A percentile compares a stretch with the other conserved stretches of the same genome.
Evolutionary conservation across 2,888 invertebrate species (phyloP).

Genomic region (Tetropium fuscum): DNA sequence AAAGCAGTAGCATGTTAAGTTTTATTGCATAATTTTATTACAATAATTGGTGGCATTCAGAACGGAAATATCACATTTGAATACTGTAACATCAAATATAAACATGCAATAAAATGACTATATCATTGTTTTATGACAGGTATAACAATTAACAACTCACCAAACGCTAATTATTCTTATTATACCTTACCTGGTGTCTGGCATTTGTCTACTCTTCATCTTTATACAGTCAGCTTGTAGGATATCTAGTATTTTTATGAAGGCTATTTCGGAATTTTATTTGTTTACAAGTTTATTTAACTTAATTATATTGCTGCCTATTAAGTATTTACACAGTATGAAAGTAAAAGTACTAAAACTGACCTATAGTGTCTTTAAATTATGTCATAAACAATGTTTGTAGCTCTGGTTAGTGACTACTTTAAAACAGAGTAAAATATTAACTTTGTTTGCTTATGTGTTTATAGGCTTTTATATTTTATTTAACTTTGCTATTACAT

Average conservation of each 20-base stretch:
- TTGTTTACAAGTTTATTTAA: slow-evolving; percentile 64
- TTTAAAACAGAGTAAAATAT: slow-evolving; percentile 63
- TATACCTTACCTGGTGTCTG: slow-evolving; percentile 50
- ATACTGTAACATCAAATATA: slow-evolving; percentile 51
- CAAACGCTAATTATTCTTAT: slow-evolving; percentile 59
- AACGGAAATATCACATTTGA: slow-evolving; percentile 51
- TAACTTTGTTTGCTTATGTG: slow-evolving; percentile 58
- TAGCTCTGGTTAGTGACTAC: slow-evolving; percentile 62
- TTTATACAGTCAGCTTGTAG: slow-evolving; percentile 42
- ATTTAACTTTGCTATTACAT: slow-evolving; percentile 52
- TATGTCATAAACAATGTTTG: slow-evolving; percentile 64
- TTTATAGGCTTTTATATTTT: slow-evolving; percentile 55
- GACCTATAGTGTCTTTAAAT: slow-evolving; percentile 61
- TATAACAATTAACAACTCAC: slow-evolving; percentile 60
- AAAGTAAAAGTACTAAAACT: slow-evolving; percentile 65
- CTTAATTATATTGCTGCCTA: slow-evolving; percentile 63
- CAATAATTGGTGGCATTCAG: slow-evolving; percentile 45
- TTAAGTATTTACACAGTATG: slow-evolving; percentile 63
- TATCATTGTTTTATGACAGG: slow-evolving; percentile 59
- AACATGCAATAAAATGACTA: slow-evolving; percentile 59
- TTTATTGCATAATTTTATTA: slow-evolving; percentile 45
- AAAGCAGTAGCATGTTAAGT: slow-evolving; percentile 31
- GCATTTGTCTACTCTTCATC: slow-evolving; percentile 46
- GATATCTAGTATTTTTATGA: slow-evolving; percentile 56
- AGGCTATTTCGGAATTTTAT: slow-evolving; percentile 61